Conservation (phyloP, 2,888 invertebrate species). For the Scotopteryx bipunctaria region DNA sequence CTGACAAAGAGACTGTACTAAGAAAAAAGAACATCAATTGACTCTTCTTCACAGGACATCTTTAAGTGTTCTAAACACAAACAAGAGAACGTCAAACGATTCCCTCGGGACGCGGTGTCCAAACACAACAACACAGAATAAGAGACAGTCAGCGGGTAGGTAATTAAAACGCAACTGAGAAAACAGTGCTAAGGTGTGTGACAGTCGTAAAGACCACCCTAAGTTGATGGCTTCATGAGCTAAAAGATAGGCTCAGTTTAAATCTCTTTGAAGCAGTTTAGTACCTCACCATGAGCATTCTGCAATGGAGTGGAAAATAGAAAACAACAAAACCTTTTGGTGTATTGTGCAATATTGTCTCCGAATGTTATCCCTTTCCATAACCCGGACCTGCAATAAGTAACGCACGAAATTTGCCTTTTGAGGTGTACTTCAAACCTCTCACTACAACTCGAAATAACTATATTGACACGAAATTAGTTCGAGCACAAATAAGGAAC, state of each 20-base stretch:
- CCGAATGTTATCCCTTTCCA: no score
- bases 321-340: no score
- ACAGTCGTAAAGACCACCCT: slow-evolving; percentile 35
- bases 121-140: slow-evolving; percentile 30
- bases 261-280: slow-evolving; percentile 1
- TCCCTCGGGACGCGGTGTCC: slow-evolving; percentile 30
- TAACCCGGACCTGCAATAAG: no score
- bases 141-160: slow-evolving; percentile 14
- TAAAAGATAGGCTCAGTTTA: background rate
- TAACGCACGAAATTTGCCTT: no score
- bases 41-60: slow-evolving; percentile 6
- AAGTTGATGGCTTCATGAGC: slow-evolving; percentile 21
- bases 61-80: slow-evolving; percentile 27
- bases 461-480: no score
- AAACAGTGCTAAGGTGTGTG: slow-evolving; percentile 36
- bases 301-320: no score
- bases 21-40: background rate
- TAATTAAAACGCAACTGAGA: slow-evolving; percentile 35
- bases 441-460: no score
- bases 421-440: no score
- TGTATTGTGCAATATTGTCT: no score
- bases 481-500: no score
- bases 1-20: background rate
- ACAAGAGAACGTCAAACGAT: slow-evolving; percentile 34
- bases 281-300: no score